phyloP scores from a whole-genome alignment of 1,140 invertebrate genomes.

The Eumaeus atala region DNA sequence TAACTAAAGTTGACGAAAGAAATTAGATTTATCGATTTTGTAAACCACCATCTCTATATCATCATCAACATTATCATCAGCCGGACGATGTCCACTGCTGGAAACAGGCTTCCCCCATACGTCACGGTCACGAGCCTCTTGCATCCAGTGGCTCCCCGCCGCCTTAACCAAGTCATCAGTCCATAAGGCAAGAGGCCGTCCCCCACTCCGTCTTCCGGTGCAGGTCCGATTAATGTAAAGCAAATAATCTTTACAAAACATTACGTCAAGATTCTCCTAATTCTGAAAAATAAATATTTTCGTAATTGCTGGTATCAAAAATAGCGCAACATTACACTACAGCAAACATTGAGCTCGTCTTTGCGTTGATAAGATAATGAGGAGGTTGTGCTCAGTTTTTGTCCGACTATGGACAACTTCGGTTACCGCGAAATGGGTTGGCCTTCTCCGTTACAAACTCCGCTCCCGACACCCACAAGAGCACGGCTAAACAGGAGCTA shows the following conservation, averaged over 20 bases:
- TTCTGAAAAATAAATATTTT: slow-evolving; percentile 21
- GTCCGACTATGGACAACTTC: slow-evolving; percentile 55
- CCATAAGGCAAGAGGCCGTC: too few species aligned
- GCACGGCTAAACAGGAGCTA: slow-evolving; percentile 38
- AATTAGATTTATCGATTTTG: too few species aligned
- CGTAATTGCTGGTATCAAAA: slow-evolving; percentile 47
- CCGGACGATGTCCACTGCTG: too few species aligned
- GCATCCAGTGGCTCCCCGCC: too few species aligned
- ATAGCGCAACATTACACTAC: slow-evolving; percentile 55
- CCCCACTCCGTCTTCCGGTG: too few species aligned
- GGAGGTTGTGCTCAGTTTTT: slow-evolving; percentile 28
- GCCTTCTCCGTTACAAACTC: slow-evolving; percentile 50
- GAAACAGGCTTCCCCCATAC: too few species aligned
- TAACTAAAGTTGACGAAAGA: too few species aligned
- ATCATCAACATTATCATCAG: too few species aligned
- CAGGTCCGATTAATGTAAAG: too few species aligned
- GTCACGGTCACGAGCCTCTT: too few species aligned
- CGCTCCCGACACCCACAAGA: slow-evolving; percentile 35
- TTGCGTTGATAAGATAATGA: slow-evolving; percentile 57
- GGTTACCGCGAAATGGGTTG: slow-evolving; percentile 67
- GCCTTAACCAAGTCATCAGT: too few species aligned
- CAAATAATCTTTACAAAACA: not conserved
- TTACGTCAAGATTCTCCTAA: slow-evolving; percentile 1
- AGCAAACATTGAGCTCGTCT: slow-evolving; percentile 41
- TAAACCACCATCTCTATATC: too few species aligned